Evolutionary conservation across 2,888 invertebrate species (phyloP).

Genomic region (Idaea straminata): DNA sequence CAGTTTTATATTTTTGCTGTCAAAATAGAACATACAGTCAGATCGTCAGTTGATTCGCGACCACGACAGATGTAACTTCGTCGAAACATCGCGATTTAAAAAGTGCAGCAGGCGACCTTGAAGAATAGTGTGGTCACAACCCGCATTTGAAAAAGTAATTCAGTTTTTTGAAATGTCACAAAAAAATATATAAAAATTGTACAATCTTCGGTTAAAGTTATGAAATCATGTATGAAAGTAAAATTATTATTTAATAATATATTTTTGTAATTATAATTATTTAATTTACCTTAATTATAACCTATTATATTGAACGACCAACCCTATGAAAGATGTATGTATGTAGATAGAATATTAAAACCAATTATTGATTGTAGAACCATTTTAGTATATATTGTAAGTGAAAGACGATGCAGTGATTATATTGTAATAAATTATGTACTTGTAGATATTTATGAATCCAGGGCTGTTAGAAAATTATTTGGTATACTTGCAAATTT

Average conservation of each 20-base stretch:
- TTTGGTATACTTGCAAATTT: background rate
- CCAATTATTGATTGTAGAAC: conserved; percentile 2
- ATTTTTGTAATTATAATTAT: background rate
- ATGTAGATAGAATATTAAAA: conserved; percentile 6
- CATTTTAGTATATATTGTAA: conserved; percentile 66
- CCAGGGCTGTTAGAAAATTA: background rate
- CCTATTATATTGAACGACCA: conserved; percentile 3
- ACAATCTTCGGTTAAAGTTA: too few species aligned
- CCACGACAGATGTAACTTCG: too few species aligned
- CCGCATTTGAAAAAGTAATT: too few species aligned
- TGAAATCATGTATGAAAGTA: too few species aligned
- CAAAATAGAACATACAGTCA: too few species aligned
- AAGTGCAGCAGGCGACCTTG: too few species aligned
- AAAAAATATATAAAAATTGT: too few species aligned
- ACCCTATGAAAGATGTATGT: background rate
- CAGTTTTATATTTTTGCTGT: too few species aligned
- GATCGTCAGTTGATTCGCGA: too few species aligned
- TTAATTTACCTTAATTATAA: background rate
- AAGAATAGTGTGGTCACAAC: too few species aligned
- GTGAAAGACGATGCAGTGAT: conserved; percentile 69
- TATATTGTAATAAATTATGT: conserved; percentile 15
- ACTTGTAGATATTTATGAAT: conserved; percentile 13
- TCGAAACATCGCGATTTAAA: too few species aligned
- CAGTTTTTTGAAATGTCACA: too few species aligned
- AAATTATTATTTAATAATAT: background rate